These are phyloP conservation scores for Lochmaea capreae DNA, from an alignment of 2,888 invertebrate genomes.

Conservation along the genomic window DNA sequence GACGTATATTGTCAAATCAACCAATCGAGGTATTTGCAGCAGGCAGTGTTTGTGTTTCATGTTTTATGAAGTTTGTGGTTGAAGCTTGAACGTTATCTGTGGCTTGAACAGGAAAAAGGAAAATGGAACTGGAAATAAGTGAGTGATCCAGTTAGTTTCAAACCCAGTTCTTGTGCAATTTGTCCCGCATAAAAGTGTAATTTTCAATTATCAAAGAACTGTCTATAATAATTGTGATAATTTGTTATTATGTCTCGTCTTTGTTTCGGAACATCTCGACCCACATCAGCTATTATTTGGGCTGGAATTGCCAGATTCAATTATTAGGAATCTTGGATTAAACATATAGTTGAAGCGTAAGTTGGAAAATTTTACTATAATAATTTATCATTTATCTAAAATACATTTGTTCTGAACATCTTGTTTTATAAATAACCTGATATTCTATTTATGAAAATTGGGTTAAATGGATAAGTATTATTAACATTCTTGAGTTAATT, in stretches of 20 bases:
- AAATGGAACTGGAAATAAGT: conserved; percentile 16
- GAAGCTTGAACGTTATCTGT: too few species aligned
- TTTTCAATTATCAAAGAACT: conserved; percentile 2
- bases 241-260: conserved; percentile 28
- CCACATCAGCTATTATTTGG: conserved; percentile 18
- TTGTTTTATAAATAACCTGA: conserved; percentile 11
- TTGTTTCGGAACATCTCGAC: conserved; percentile 30
- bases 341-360: conserved; percentile 16
- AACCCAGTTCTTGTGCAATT: not conserved
- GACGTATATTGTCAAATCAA: conserved; percentile 21
- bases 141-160: conserved; percentile 10
- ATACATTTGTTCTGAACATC: not conserved
- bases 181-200: not conserved
- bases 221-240: conserved; percentile 6
- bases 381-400: not conserved
- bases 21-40: conserved; percentile 21
- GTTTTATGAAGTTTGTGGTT: conserved; percentile 30
- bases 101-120: conserved; percentile 19
- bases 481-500: conserved; percentile 18
- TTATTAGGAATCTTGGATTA: conserved; percentile 4
- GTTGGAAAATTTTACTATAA: conserved; percentile 4
- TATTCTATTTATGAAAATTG: conserved; percentile 34
- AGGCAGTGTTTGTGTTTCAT: conserved; percentile 30
- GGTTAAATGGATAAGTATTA: conserved; percentile 27
- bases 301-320: conserved; percentile 22